A percentile compares a stretch with the other conserved stretches of the same genome.
Evolutionary conservation across 1,140 invertebrate species (phyloP).

Genomic region (Drosophila orosa): DNA sequence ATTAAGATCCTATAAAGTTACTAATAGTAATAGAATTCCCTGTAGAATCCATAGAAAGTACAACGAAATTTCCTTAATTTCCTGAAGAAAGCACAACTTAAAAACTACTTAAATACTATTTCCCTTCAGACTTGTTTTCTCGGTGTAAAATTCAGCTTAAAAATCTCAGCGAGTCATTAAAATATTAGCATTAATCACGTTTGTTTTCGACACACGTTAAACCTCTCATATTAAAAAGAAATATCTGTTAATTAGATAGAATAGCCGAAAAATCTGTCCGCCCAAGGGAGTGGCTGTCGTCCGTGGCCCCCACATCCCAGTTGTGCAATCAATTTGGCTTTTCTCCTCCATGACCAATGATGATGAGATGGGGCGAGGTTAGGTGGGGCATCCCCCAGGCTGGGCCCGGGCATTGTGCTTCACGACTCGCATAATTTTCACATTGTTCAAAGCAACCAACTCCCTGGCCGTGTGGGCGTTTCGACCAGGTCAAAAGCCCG

Average conservation of each 20-base stretch:
- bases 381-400: slow-evolving; percentile 1
- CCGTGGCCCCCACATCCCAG: slow-evolving; percentile 19
- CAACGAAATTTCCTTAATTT: not conserved
- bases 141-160: not conserved
- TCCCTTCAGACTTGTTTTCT: not conserved
- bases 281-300: slow-evolving; percentile 5
- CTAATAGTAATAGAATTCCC: not conserved
- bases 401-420: slow-evolving; percentile 32
- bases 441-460: slow-evolving; percentile 56
- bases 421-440: slow-evolving; percentile 68
- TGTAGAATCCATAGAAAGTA: not conserved
- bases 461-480: slow-evolving; percentile 57
- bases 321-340: slow-evolving; percentile 43
- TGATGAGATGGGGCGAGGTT: not conserved
- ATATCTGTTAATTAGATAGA: slow-evolving; percentile 23
- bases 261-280: slow-evolving; percentile 15
- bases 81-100: not conserved
- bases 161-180: not conserved
- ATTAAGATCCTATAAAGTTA: not conserved
- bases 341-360: slow-evolving; percentile 6
- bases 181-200: slow-evolving; percentile 14
- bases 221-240: slow-evolving; percentile 3
- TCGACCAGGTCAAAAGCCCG: slow-evolving; percentile 60
- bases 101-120: too few species aligned
- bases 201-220: slow-evolving; percentile 1